Evolutionary conservation across 2,113 vertebrate genomes (phyloP), one percentile per base, ranked within the genome.

Genomic region (Neoarius graeffei): DNA sequence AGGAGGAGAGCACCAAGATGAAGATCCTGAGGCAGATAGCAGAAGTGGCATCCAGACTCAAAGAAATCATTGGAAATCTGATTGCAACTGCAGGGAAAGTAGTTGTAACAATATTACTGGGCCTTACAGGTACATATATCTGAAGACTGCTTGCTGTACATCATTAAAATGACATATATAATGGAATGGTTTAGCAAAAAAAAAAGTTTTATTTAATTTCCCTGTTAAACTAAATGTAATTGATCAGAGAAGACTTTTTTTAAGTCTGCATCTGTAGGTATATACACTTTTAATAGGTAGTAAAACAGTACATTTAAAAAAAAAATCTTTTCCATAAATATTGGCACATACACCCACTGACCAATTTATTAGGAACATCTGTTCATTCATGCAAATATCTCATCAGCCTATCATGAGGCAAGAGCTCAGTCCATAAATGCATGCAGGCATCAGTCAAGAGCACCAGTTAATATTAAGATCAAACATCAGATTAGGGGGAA

Each of bases 21-120:
- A 97, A 95, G 90, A 71, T 98, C 48, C 93, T 98, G 83, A 94
- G 96, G 67, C 95, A 95, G 93, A 92, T 99, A 3, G 96, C 97
- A 80, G 94, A 86, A 0, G 30, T 97, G 81, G 95, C 97, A 59
- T 96, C 95, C 89, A 96, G 89, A 94, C 92, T 96, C 60, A 97
- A 97, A 88, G 95, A 97, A 88, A 95, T 97, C 90, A 93, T 98
- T 91, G 97, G 97, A 90, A 94, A 96, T 91, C 96, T 97, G 93
- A 97, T 97, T 81, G 96, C 96, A 35, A 97, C 96, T 0, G 97
- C 97, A 84, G 97, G 97, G 85, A 97, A 97, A 94, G 95, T 98
- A 86, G 96, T 99, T 85, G 95, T 99, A 90, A 98, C 97, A 1
- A 95, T 96, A 91, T 94, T 98, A 90, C 95, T 99, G 91, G 97